Evolutionary conservation across 2,113 vertebrate genomes (phyloP).

Genomic region (Nycticebus coucang): DNA sequence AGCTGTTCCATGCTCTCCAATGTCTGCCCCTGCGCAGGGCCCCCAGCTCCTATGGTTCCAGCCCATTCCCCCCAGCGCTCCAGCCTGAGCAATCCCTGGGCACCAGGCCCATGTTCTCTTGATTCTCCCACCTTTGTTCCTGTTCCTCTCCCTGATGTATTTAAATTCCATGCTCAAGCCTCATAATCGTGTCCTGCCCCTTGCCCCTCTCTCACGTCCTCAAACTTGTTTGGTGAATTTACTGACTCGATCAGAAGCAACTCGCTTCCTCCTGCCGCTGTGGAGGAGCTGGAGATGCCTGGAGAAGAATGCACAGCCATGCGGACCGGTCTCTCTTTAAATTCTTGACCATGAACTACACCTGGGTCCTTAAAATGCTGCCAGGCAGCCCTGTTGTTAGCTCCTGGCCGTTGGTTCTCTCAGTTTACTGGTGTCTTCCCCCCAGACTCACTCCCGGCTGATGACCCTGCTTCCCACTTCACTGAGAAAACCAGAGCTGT

Average conservation of each 20-base stretch:
- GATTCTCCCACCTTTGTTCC: background rate
- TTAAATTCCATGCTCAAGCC: background rate
- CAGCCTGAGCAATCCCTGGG: background rate
- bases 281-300: background rate
- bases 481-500: background rate
- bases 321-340: background rate
- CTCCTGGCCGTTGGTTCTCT: background rate
- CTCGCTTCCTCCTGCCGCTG: background rate
- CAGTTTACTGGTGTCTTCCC: background rate
- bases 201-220: background rate
- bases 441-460: background rate
- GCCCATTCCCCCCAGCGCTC: background rate
- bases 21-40: background rate
- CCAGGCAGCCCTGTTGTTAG: background rate
- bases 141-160: background rate
- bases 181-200: background rate
- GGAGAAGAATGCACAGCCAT: background rate
- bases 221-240: constrained; percentile 11
- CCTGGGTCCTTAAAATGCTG: constrained; percentile 8
- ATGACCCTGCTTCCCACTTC: constrained; percentile 2
- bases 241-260: constrained; percentile 21
- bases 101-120: background rate
- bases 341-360: background rate
- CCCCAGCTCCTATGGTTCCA: background rate
- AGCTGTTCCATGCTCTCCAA: background rate